Evolutionary conservation across 2,888 invertebrate genomes (phyloP).

Genomic region (Congeria kusceri): DNA sequence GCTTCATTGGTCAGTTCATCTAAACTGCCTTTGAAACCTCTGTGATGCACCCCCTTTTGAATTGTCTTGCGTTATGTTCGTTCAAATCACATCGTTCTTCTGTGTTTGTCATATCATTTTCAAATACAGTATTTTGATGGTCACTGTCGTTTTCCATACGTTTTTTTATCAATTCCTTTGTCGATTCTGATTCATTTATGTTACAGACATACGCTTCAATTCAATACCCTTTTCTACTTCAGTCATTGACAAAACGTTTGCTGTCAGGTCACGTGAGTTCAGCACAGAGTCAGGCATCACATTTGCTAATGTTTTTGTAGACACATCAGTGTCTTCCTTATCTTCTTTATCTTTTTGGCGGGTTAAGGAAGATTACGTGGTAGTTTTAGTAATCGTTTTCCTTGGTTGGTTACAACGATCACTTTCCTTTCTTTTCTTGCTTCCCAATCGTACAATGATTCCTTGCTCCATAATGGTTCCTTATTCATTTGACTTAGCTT

Average conservation of each 20-base stretch:
- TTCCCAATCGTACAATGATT: not conserved
- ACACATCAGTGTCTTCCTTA: not conserved
- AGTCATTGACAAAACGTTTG: slow-evolving; percentile 14
- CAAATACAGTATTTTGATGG: not conserved
- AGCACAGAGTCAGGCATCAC: slow-evolving; percentile 12
- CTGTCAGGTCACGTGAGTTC: not conserved
- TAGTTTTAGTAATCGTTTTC: slow-evolving; percentile 5
- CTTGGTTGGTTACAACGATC: no score
- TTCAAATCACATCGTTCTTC: not conserved
- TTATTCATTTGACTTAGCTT: not conserved
- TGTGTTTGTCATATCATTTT: not conserved
- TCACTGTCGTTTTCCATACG: not conserved
- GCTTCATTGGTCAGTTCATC: not conserved
- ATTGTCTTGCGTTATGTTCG: not conserved
- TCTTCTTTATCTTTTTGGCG: not conserved
- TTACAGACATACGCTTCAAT: slow-evolving; percentile 2
- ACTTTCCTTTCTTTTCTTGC: not conserved
- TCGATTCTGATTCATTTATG: slow-evolving; percentile 4
- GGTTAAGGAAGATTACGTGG: not conserved
- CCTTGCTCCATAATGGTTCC: not conserved
- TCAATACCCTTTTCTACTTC: not conserved
- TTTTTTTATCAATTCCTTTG: no score
- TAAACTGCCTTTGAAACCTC: not conserved
- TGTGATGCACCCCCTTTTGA: not conserved
- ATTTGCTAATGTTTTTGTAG: not conserved